Conservation (phyloP, 1,140 invertebrate genomes). For the Plectrocnemia conspersa region DNA sequence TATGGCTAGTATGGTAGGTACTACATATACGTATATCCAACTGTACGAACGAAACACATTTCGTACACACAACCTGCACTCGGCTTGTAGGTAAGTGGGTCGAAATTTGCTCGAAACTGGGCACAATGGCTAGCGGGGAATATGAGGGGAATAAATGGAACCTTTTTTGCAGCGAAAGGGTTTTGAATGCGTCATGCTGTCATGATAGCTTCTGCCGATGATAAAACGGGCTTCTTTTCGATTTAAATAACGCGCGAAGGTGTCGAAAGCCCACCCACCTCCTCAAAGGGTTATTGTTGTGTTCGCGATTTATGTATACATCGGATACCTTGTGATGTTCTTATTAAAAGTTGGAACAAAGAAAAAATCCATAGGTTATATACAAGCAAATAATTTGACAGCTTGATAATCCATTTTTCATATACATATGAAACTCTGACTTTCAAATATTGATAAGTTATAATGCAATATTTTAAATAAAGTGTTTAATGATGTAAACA, state of each 20-base stretch:
- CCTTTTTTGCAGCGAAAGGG: constrained; percentile 9
- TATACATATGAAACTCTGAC: too few relatives aligned
- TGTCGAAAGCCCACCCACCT: too few relatives aligned
- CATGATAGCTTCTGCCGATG: constrained; percentile 7
- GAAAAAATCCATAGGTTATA: too few relatives aligned
- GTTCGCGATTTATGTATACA: too few relatives aligned
- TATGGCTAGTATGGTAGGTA: not conserved
- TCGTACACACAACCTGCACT: not conserved
- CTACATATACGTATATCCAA: not conserved
- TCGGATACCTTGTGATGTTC: too few relatives aligned
- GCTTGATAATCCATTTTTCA: too few relatives aligned
- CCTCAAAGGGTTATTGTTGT: too few relatives aligned
- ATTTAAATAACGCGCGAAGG: constrained; percentile 6
- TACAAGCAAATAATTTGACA: too few relatives aligned
- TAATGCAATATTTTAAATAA: too few relatives aligned
- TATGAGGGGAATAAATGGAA: constrained; percentile 10
- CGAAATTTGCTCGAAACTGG: not conserved
- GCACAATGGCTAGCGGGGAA: constrained; percentile 6
- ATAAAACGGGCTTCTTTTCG: constrained; percentile 8
- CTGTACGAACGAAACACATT: not conserved
- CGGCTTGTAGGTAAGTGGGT: not conserved
- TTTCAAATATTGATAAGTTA: too few relatives aligned
- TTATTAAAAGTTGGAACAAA: too few relatives aligned
- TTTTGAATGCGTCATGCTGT: constrained; percentile 9
- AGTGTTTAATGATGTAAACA: too few relatives aligned